phyloP scores from a whole-genome alignment of 1,140 invertebrate species.

The Brachionus asplanchnoidis region DNA sequence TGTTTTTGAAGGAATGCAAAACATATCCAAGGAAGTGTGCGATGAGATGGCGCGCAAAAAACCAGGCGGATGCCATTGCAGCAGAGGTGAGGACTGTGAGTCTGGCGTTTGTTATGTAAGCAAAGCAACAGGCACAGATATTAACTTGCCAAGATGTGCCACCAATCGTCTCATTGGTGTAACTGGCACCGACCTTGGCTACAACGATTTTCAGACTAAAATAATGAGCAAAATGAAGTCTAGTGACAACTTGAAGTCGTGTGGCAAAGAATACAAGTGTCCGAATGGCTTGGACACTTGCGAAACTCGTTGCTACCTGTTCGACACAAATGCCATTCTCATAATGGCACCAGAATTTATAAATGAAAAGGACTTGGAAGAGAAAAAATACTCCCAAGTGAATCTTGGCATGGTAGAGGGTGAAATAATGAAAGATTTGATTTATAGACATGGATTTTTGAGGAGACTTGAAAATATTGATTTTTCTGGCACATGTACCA shows the following conservation, averaged over 20 bases:
- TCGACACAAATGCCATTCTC: constrained; percentile 56
- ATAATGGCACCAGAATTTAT: constrained; percentile 58
- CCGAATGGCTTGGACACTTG: constrained; percentile 53
- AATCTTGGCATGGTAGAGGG: constrained; percentile 57
- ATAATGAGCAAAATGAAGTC: constrained; percentile 56
- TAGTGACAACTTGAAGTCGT: constrained; percentile 54
- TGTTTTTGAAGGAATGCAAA: constrained; percentile 58
- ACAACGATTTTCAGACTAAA: constrained; percentile 57
- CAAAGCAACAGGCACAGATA: constrained; percentile 49
- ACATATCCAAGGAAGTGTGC: constrained; percentile 51
- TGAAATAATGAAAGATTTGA: constrained; percentile 58
- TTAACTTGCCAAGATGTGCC: constrained; percentile 54
- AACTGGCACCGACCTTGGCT: constrained; percentile 57
- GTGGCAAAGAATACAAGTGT: constrained; percentile 53
- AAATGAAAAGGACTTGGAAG: constrained; percentile 52
- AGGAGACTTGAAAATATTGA: constrained; percentile 53
- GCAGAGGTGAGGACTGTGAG: constrained; percentile 43
- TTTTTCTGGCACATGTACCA: constrained; percentile 57
- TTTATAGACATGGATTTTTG: constrained; percentile 57
- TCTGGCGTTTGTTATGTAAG: constrained; percentile 56
- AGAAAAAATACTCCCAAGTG: constrained; percentile 54
- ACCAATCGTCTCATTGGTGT: constrained; percentile 58
- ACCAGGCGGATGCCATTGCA: constrained; percentile 56
- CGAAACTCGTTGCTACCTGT: constrained; percentile 57
- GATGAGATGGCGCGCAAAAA: constrained; percentile 47